These are phyloP conservation scores for Drosophila pullipes DNA, from an alignment of 2,888 invertebrate species.

Conservation along the genomic window DNA sequence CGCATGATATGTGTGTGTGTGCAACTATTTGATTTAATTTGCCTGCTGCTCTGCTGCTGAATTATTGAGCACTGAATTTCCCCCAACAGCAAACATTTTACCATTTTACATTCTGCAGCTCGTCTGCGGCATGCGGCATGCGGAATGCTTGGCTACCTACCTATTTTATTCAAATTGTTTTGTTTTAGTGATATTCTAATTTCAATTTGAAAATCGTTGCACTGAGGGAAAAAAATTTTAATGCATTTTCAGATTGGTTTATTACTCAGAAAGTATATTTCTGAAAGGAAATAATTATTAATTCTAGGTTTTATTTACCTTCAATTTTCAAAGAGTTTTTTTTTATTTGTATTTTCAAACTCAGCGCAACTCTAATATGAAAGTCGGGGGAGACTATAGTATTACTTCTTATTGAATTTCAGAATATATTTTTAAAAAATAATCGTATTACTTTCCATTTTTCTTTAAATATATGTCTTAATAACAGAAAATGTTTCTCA, in stretches of 20 bases:
- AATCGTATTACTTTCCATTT: no score
- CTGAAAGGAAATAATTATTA: neutral
- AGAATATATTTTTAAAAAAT: no score
- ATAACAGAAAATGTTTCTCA: no score
- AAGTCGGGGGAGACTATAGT: neutral
- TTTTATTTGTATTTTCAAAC: neutral
- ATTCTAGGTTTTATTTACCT: neutral
- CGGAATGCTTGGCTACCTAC: neutral
- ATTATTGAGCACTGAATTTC: slow-evolving; percentile 60
- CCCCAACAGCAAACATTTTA: neutral
- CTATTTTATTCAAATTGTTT: slow-evolving; percentile 56
- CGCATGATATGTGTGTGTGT: slow-evolving; percentile 63
- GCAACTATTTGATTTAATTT: slow-evolving; percentile 79
- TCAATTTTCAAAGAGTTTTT: neutral
- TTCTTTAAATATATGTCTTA: no score
- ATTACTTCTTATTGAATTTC: no score
- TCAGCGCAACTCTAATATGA: neutral
- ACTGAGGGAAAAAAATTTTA: neutral
- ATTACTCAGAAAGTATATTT: neutral
- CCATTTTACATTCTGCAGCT: slow-evolving; percentile 12
- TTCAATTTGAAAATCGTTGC: slow-evolving; percentile 67
- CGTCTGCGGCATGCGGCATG: slow-evolving; percentile 21
- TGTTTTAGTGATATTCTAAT: slow-evolving; percentile 67
- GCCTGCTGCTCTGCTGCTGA: slow-evolving; percentile 40
- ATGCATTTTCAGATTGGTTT: neutral